Evolutionary conservation across 2,888 invertebrate genomes (phyloP), one percentile per base, ranked within the genome.

Genomic region (Agrochola lota): DNA sequence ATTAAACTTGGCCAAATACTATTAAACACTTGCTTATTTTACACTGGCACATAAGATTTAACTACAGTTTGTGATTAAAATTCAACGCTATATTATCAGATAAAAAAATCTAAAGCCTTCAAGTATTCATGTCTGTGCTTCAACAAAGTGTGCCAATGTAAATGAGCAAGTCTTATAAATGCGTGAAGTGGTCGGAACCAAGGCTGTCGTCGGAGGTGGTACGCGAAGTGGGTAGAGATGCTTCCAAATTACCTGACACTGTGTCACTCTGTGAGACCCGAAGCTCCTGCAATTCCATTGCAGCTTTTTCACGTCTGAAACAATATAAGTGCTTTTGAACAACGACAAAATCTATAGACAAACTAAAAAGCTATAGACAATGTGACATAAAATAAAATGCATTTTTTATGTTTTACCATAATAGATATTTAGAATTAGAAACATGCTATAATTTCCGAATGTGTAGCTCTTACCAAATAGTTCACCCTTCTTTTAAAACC

Each of bases 161-260:
- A 84, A 86, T 80, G 79, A 85, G 83, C 77, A 76, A 80, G 60
- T 78, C 74, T 90, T 91, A 94, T 86, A 96, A 93, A 92, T 95
- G 95, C 77, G 96, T 96, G 91, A 96, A 94, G 83, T 94, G 94
- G 88, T 95, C 93, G 35, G 96, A 96, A 90, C 91, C 93, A 73
- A 96, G 89, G 84, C 95, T 95, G 81, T 94, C 96, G 79, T 92
- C 91, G 59, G 96, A 96, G 86, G 96, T 96, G 90, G 96, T 95
- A 85, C 94, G 94, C 91, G 97, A 97, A 88, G 96, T 95, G 92
- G 96, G 95, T 92, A 96, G 94, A 73, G 94, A 92, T 88, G 94
- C 94, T 89, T 95, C 95, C 93, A 97, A 97, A 92, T 97, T 97
- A 93, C 97, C 97, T 93, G 97, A 97, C 85, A 97, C 96, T 87